Evolutionary conservation across 2,888 invertebrate species (phyloP), one percentile per base, ranked within the genome.

Genomic region (Plagodis dolabraria): DNA sequence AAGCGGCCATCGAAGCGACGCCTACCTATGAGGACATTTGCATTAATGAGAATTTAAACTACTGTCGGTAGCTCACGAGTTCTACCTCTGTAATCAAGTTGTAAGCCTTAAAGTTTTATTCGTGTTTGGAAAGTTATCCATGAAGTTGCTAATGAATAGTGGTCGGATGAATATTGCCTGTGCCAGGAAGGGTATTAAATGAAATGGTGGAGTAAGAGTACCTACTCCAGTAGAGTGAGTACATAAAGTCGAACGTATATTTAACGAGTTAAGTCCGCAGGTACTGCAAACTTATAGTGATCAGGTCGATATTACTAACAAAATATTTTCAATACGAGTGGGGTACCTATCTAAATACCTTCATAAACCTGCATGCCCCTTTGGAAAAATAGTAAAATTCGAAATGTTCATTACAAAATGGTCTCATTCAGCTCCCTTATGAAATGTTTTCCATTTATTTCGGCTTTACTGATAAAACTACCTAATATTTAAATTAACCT

Each of bases 111-210:
- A 68, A 65, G 64, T 68, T 64, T 57, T 64, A 66, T 63, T 63
- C 58, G 57, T 60, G 64, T 68, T 68, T 55, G 57, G 60, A 66
- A 68, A 68, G 68, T 68, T 68, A 59, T 63, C 60, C 60, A 63
- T 62, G 68, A 60, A 62, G 66, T 64, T 66, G 52, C 57, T 64
- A 64, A 64, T 63, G 60, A 65, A 66, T 64, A 66, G 66, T 64
- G 60, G 63, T 45, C 44, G 64, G 57, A 49, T 57, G 61, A 50
- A 57, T 61, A 43, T 55, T 43, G 35, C 36, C n/a, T 12, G 53
- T 43, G 35, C 36, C n/a, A 11, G 44, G 33, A 42, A n/a, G 33
- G 35, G 48, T 51, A 53, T 57, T 56, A 61, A 58, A 48, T 47
- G 42, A 55, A 45, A 56, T 53, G 38, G 22, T 22, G 7, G 47